Base-by-base conservation (phyloP, 2,888 invertebrate species). In the Macaria notata region DNA sequence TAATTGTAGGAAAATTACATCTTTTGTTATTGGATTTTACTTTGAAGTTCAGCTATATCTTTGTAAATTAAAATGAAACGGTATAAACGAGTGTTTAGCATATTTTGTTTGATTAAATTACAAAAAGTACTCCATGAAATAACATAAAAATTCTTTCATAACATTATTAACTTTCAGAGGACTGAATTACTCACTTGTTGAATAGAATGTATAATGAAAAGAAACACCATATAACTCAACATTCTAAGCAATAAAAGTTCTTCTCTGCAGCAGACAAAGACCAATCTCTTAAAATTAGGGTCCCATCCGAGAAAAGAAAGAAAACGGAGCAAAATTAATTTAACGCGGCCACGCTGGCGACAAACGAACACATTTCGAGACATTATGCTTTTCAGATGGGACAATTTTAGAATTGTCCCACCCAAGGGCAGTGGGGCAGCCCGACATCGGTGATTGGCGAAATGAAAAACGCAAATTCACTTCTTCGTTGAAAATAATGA, bases 401-500 rank as follows among this genome's bases (percentile, higher is more conserved):
- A 41, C 33, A 36, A 36, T 36, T 36, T 36, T 36, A 19, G 19
- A 19, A 19, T 19, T 19, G 19, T 19, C 19, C 7, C 33, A 6
- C 33, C 4, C 33, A 3, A 36, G 7, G 33, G 33, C 7, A 6
- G 19, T 19, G 19, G 19, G 19, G 33, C 5, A 36, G 42, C 48
- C 50, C 49, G 29, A 54, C 54, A 48, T 57, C 48, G 46, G 51
- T 63, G 64, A 70, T 70, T 66, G 68, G 66, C 67, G 69, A 68
- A 65, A 72, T 65, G 66, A 67, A 65, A 73, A 72, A 75, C 66
- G 72, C 66, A 65, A 75, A 74, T 73, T 74, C 70, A 64, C 69
- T 68, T 71, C 73, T 74, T 75, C 75, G 71, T 73, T 73, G 78
- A 75, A 78, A 80, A 78, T 83, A 82, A 83, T 81, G 77, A 83